phyloP scores from a whole-genome alignment of 2,797 vertebrate genomes.

The Sternarchorhynchus goeldii region DNA sequence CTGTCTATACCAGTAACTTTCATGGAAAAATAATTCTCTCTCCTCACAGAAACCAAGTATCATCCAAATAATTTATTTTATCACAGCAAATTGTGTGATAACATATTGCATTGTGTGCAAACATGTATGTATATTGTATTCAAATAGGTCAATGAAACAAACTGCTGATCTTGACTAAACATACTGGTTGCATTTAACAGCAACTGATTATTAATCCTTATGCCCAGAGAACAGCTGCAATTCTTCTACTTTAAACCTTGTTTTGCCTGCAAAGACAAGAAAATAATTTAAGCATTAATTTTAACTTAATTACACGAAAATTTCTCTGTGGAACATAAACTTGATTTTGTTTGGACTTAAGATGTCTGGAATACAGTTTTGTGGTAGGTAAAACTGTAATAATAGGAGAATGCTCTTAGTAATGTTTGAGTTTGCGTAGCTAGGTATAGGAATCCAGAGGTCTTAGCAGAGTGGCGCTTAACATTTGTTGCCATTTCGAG shows the following conservation, averaged over 20 bases:
- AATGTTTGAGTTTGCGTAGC: too few species aligned
- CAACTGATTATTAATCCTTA: background rate
- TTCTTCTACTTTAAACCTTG: slow-evolving; percentile 61
- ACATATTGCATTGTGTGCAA: background rate
- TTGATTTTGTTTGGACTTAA: too few species aligned
- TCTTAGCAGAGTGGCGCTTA: too few species aligned
- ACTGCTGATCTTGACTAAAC: background rate
- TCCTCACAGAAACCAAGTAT: background rate
- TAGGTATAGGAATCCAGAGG: too few species aligned
- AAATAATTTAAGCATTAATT: background rate
- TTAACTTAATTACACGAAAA: background rate
- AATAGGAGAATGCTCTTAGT: too few species aligned
- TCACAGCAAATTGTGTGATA: background rate
- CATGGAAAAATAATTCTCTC: background rate
- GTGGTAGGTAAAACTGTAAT: background rate
- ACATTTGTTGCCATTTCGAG: too few species aligned
- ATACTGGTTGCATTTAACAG: background rate
- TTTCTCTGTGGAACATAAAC: too few species aligned
- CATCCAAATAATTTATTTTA: background rate
- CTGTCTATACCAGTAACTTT: background rate
- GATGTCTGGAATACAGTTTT: background rate
- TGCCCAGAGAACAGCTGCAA: background rate
- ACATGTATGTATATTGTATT: background rate
- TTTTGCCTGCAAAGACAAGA: slow-evolving; percentile 69
- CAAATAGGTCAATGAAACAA: background rate